These are phyloP conservation scores for Clistopyga incitator DNA, from an alignment of 2,888 invertebrate species.

Conservation along the genomic window DNA sequence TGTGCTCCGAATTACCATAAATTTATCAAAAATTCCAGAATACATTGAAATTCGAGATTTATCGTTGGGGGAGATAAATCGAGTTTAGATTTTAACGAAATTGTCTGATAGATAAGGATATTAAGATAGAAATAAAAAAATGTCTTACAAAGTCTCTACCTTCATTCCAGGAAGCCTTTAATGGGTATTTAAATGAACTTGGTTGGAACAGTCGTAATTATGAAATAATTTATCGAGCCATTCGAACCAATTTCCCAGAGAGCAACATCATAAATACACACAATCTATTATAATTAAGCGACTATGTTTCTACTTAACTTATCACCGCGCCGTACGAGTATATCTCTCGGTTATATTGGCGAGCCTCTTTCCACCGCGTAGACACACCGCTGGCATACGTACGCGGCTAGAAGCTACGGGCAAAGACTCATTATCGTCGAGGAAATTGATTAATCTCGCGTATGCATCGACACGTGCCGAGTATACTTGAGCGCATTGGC, in stretches of 20 bases:
- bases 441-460: constrained; percentile 63
- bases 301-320: neutral
- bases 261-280: neutral
- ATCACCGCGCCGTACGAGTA: neutral
- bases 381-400: neutral
- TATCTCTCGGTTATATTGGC: neutral
- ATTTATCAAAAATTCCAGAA: too few species aligned
- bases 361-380: neutral
- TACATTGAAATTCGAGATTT: too few species aligned
- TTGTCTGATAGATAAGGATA: too few species aligned
- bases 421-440: constrained; percentile 55
- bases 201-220: too few species aligned
- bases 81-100: too few species aligned
- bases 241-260: neutral
- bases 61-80: too few species aligned
- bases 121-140: too few species aligned
- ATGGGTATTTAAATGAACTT: too few species aligned
- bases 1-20: too few species aligned
- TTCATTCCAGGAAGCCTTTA: too few species aligned
- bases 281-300: neutral
- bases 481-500: constrained; percentile 53
- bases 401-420: neutral
- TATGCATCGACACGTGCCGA: constrained; percentile 63
- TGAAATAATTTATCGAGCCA: too few species aligned
- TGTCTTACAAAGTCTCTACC: too few species aligned